Base-by-base conservation (phyloP, 2,888 invertebrate species). In the Brachypterus glaber region DNA sequence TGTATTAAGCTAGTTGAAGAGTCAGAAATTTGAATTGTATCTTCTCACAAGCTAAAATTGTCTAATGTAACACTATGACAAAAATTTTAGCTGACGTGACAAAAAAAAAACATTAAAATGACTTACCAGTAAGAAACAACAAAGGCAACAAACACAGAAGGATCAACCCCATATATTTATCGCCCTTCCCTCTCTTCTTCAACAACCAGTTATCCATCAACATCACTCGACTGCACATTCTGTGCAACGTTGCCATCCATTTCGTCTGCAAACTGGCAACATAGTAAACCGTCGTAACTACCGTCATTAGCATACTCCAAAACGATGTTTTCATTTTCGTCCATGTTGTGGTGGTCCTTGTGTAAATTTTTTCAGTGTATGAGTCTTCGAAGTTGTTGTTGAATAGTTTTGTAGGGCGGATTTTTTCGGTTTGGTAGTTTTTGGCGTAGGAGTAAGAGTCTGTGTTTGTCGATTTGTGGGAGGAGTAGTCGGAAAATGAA, bases 81-180 rank as follows among this genome's bases (percentile, higher is more conserved):
- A 24, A 24, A 24, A 29, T 7, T 24, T n/a, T n/a, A n/a, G n/a
- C n/a, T n/a, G n/a, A n/a, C n/a, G n/a, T n/a, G n/a, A n/a, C n/a
- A n/a, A 29, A 29, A 7, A 30, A 9, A 7, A 32, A 29, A 31
- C 21, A 30, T 26, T 44, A 33, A 17, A 36, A 35, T 5, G 25
- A 70, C 74, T 75, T 60, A 78, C 77, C 77, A 55, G 66, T 65
- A 41, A 76, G 54, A 40, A 77, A 49, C 30, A 76, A 47, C 30
- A 76, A 58, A 1, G 76, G 74, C 48, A 77, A 46, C 12, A 76
- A 46, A 25, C 72, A 61, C 33, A 77, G 45, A 4, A 51, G 48
- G 5, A 55, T 18, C 32, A 64, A 43, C 30, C 46, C 47, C 8
- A 39, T 39, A 2, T 48, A 41, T 34, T 54, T 58, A 31, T 51